Percentiles rank a stretch among this genome's conserved stretches.
Evolutionary conservation across 2,113 vertebrate genomes (phyloP).

Genomic region (Genyomyrus donnyi): DNA sequence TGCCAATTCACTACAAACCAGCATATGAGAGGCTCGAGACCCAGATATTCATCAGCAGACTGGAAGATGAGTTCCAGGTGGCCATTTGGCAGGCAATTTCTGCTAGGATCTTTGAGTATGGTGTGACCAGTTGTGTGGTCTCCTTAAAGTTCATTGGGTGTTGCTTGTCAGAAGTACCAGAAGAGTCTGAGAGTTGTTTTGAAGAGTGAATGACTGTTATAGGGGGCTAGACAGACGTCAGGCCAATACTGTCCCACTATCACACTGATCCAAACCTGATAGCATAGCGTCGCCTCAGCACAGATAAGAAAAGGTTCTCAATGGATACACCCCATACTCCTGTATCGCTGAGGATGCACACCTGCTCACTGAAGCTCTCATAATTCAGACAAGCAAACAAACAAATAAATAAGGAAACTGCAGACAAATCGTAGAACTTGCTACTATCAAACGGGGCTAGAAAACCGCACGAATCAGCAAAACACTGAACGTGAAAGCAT

Average conservation of each 20-base stretch:
- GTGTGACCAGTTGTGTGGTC: background rate
- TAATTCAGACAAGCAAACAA: background rate
- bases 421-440: background rate
- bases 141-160: background rate
- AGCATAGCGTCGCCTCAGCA: background rate
- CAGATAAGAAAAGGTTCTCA: slow-evolving; percentile 8
- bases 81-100: background rate
- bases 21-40: background rate
- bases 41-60: background rate
- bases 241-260: background rate
- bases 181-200: background rate
- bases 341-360: background rate
- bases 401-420: background rate
- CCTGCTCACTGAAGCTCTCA: background rate
- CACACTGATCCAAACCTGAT: slow-evolving; percentile 11
- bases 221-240: background rate
- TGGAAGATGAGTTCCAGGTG: background rate
- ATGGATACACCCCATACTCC: background rate
- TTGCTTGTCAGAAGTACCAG: background rate
- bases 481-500: background rate
- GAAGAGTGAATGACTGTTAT: background rate
- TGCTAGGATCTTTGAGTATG: background rate
- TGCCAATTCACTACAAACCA: background rate
- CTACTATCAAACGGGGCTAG: background rate
- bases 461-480: background rate